A percentile compares a stretch with the other conserved stretches of the same genome.
Conservation (phyloP, 1,140 invertebrate genomes). For the Neodiprion virginianus region DNA sequence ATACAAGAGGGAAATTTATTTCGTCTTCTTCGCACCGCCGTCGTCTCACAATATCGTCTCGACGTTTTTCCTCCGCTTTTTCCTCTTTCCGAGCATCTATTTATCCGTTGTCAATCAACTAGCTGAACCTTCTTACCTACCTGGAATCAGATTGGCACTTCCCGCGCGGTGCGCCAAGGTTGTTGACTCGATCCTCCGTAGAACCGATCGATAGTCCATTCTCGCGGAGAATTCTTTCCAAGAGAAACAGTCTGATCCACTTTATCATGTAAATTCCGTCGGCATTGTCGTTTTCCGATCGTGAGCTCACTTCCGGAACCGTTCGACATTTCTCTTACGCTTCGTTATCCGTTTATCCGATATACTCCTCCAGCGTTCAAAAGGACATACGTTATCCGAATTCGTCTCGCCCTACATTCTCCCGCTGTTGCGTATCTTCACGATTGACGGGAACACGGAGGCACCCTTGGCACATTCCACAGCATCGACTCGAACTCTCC, state of each 20-base stretch:
- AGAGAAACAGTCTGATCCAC: neutral
- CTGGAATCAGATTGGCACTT: neutral
- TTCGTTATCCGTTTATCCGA: neutral
- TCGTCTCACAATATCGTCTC: too few relatives aligned
- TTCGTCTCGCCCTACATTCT: neutral
- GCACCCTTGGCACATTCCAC: too few relatives aligned
- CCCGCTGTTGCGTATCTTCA: too few relatives aligned
- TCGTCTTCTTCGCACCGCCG: too few relatives aligned
- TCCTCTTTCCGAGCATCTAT: neutral
- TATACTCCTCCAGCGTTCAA: neutral
- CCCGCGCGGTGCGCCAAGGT: neutral
- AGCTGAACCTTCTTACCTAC: neutral
- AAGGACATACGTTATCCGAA: neutral
- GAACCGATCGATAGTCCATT: neutral
- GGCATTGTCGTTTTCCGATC: neutral
- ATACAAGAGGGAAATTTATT: too few relatives aligned
- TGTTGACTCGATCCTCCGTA: neutral
- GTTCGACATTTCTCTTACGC: neutral
- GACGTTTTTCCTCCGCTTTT: too few relatives aligned
- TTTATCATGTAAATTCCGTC: neutral
- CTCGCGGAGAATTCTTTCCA: neutral
- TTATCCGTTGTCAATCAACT: constrained; percentile 2
- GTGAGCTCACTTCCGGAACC: neutral
- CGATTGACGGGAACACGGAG: too few relatives aligned
- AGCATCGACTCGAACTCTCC: too few relatives aligned